These are phyloP conservation scores for Drosophila neoperkinsi DNA, from an alignment of 2,888 invertebrate species.

Conservation along the genomic window DNA sequence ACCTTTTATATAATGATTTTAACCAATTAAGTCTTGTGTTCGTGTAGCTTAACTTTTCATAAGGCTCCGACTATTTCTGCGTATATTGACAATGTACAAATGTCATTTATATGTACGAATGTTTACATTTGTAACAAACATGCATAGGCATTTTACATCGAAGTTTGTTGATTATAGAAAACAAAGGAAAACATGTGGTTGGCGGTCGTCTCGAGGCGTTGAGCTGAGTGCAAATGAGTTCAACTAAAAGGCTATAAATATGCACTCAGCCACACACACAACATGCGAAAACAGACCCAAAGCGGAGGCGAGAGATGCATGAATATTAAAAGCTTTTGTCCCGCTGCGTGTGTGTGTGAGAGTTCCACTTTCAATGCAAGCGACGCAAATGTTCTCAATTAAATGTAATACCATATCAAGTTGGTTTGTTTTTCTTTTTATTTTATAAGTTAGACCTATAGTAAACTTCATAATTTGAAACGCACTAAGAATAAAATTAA, in stretches of 20 bases:
- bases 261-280: conserved; percentile 32
- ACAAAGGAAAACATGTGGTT: conserved; percentile 56
- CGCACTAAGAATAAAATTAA: conserved; percentile 64
- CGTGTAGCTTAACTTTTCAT: conserved; percentile 1
- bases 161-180: conserved; percentile 36
- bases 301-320: conserved; percentile 13
- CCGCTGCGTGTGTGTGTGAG: neutral
- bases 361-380: conserved; percentile 23
- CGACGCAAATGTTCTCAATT: conserved; percentile 17
- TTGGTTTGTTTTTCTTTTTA: conserved; percentile 42
- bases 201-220: conserved; percentile 30
- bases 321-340: conserved; percentile 35
- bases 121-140: neutral
- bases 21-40: neutral
- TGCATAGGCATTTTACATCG: conserved; percentile 14
- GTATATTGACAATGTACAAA: neutral
- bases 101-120: neutral
- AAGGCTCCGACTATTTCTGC: conserved; percentile 34
- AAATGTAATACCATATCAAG: conserved; percentile 8
- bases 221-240: conserved; percentile 74
- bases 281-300: neutral
- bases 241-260: conserved; percentile 76
- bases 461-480: conserved; percentile 74
- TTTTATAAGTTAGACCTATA: conserved; percentile 53
- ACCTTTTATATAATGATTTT: neutral